These are phyloP conservation scores for Hirudo medicinalis DNA, from an alignment of 1,140 invertebrate species.

Conservation along the genomic window DNA sequence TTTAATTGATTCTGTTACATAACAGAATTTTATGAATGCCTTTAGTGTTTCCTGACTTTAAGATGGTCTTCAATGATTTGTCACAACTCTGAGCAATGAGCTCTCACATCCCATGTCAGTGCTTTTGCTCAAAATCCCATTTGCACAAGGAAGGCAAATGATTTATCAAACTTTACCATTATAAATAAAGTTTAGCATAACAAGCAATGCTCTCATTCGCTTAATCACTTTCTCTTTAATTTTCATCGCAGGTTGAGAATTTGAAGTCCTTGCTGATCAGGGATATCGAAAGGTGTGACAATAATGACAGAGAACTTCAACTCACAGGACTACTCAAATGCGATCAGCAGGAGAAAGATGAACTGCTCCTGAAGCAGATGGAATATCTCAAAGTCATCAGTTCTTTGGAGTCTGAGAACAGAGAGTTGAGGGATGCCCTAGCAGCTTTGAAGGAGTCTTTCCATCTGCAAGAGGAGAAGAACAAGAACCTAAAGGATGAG, in stretches of 20 bases:
- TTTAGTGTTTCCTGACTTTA: too few species aligned
- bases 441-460: too few species aligned
- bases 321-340: conserved; percentile 66
- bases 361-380: conserved; percentile 54
- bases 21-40: too few species aligned
- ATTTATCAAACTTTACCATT: neutral
- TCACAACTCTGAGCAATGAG: too few species aligned
- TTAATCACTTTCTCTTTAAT: neutral
- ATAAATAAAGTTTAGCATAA: too few species aligned
- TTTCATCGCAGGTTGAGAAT: conserved; percentile 41
- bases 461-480: too few species aligned
- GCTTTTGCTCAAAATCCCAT: too few species aligned
- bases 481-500: too few species aligned
- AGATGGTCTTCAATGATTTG: too few species aligned
- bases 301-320: conserved; percentile 52
- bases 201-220: too few species aligned
- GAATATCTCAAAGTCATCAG: conserved; percentile 47
- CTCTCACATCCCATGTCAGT: too few species aligned
- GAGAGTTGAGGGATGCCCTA: conserved; percentile 2
- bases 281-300: conserved; percentile 21
- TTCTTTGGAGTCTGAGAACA: neutral
- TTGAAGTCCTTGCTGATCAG: conserved; percentile 46
- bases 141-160: neutral
- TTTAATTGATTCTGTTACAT: too few species aligned
- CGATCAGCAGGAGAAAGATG: conserved; percentile 49